Evolutionary conservation across 2,888 invertebrate species (phyloP).

Genomic region (Apotomis capreana): DNA sequence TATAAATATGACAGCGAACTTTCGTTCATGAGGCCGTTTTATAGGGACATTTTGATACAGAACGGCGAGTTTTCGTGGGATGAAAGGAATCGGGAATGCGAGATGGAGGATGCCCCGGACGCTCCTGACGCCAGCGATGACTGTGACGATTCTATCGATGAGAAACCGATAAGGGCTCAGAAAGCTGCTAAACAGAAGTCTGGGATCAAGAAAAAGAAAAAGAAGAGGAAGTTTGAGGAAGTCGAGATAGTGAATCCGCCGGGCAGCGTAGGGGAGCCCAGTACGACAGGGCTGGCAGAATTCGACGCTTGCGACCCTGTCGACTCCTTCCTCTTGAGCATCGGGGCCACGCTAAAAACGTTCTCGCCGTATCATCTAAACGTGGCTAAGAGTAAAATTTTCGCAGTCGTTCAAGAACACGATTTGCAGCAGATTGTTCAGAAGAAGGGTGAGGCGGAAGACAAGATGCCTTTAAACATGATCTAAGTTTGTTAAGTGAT

Average conservation of each 20-base stretch:
- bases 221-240: slow-evolving; percentile 37
- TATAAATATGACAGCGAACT: slow-evolving; percentile 74
- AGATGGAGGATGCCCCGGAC: slow-evolving; percentile 27
- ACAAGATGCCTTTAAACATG: slow-evolving; percentile 30
- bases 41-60: slow-evolving; percentile 58
- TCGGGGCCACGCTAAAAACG: slow-evolving; percentile 71
- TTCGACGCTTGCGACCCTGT: slow-evolving; percentile 38
- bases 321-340: slow-evolving; percentile 36
- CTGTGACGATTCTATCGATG: slow-evolving; percentile 28
- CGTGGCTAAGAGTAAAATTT: slow-evolving; percentile 77
- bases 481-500: slow-evolving; percentile 20
- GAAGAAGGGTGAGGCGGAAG: slow-evolving; percentile 49
- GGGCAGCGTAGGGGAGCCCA: slow-evolving; percentile 19
- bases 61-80: slow-evolving; percentile 38
- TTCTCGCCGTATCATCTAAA: slow-evolving; percentile 77
- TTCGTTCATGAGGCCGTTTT: slow-evolving; percentile 68
- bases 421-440: slow-evolving; percentile 77
- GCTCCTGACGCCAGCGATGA: slow-evolving; percentile 15
- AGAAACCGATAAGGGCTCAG: slow-evolving; percentile 28
- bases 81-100: slow-evolving; percentile 30
- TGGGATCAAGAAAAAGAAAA: slow-evolving; percentile 34
- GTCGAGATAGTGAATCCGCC: slow-evolving; percentile 26
- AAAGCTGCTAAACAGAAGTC: slow-evolving; percentile 29
- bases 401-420: slow-evolving; percentile 75
- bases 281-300: slow-evolving; percentile 26